Base-by-base conservation (phyloP, 2,797 vertebrate species). In the Gymnothorax javanicus region DNA sequence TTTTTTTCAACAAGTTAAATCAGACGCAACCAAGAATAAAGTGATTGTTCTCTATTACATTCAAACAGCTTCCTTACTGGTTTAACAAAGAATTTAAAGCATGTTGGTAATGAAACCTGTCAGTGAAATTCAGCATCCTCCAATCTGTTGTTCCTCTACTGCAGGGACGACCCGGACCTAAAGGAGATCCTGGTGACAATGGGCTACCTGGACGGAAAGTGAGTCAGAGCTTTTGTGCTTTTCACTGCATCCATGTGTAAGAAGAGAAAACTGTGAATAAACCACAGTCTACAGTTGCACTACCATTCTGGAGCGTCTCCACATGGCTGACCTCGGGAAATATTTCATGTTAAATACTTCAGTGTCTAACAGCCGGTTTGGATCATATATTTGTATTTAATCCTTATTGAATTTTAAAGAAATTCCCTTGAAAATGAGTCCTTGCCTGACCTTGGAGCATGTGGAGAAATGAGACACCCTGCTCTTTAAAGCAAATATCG, bases 101-200 rank as follows among this genome's bases (percentile, higher is more conserved):
- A 77, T 77, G 15, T 77, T 77, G 5, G 8, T 20, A 8, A 62
- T 27, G 69, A 84, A 20, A 23, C 43, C 57, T 20, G 6, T 84
- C 62, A 77, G 71, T 52, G 23, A 77, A 69, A 54, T 54, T 23
- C 4, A 84, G 15, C 33, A 9, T 81, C 6, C 52, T 56, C 9
- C 2, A 17, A 57, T 82, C 15, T 60, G 57, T 56, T 67, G 7
- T 23, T 86, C 88, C 83, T 52, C 83, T 89, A 82, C 87, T 89
- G 43, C 69, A 99, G 98, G 98, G 98, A 77, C 98, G 98, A 56
- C 96, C 97, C 84, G 98, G 98, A 92, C 96, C 97, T 50, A 99
- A 99, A 92, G 98, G 98, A 87, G 98, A 99, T 83, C 88, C 95
- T 11, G 98, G 98, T 83, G 97, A 99, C 86, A 95, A 97, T 1